Evolutionary conservation across 2,888 invertebrate species (phyloP).

Genomic region (Pollenia griseotomentosa): DNA sequence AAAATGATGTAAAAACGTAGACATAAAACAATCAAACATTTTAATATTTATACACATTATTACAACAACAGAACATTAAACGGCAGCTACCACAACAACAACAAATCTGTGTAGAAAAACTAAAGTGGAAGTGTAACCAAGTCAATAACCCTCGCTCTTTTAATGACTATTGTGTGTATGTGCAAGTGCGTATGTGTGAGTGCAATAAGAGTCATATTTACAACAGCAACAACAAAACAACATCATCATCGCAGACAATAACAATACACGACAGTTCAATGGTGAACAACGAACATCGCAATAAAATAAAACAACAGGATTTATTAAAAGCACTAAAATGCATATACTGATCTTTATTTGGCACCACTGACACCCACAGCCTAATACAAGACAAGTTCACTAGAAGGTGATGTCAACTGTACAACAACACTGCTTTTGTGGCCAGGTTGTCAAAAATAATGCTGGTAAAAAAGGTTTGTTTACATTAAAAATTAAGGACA

Average conservation of each 20-base stretch:
- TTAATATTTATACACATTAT: conserved; percentile 44
- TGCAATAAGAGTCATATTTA: conserved; percentile 41
- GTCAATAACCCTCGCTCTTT: conserved; percentile 64
- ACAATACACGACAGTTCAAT: neutral
- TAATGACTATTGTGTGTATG: conserved; percentile 32
- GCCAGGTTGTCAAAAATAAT: too few species aligned
- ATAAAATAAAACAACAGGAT: conserved; percentile 34
- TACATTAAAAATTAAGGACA: too few species aligned
- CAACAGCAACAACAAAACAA: conserved; percentile 17
- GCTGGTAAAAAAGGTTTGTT: too few species aligned
- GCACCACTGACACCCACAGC: too few species aligned
- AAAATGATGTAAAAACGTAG: conserved; percentile 14
- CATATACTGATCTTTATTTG: too few species aligned
- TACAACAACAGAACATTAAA: conserved; percentile 17
- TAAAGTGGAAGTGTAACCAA: conserved; percentile 51
- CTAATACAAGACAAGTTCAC: neutral
- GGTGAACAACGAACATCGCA: conserved; percentile 39
- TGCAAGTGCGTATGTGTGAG: conserved; percentile 28
- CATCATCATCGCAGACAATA: neutral
- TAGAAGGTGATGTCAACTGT: too few species aligned
- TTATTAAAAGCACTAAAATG: conserved; percentile 15
- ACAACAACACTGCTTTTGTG: too few species aligned
- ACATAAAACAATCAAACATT: conserved; percentile 53
- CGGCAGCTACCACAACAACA: conserved; percentile 14
- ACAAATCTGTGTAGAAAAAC: conserved; percentile 30